Conservation (phyloP, 2,113 vertebrate genomes). For the Myxocyprinus asiaticus region DNA sequence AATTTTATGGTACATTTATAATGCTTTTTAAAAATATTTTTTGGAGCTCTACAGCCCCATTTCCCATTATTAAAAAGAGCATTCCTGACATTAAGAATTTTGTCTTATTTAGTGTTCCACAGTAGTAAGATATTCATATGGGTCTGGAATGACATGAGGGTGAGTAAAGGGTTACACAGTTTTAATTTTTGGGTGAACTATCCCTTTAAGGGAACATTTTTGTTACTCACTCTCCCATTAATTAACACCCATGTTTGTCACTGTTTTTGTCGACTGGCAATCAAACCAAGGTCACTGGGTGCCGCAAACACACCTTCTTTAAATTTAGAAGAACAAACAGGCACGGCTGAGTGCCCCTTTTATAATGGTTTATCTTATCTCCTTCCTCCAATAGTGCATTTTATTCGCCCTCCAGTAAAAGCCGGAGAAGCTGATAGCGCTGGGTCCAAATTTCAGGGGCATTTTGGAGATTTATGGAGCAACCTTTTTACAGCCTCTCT, state of each 20-base stretch:
- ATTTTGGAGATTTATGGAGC: constrained; percentile 62
- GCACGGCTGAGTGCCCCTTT: constrained; percentile 26
- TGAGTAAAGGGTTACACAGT: neutral
- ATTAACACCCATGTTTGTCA: constrained; percentile 26
- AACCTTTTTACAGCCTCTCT: constrained; percentile 59
- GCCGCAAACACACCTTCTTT: constrained; percentile 19
- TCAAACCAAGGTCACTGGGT: constrained; percentile 24
- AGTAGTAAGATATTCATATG: no score
- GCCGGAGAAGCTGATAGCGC: constrained; percentile 37
- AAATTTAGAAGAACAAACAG: constrained; percentile 47
- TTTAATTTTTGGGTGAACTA: neutral
- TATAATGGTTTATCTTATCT: constrained; percentile 62
- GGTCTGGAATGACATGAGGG: no score
- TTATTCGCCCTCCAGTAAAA: constrained; percentile 50
- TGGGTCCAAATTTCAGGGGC: constrained; percentile 59
- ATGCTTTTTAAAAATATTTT: no score
- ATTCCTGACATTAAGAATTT: no score
- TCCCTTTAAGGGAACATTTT: constrained; percentile 14
- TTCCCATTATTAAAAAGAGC: no score
- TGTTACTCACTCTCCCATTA: neutral
- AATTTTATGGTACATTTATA: no score
- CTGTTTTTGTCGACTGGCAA: neutral
- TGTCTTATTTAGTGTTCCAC: no score
- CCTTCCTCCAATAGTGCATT: constrained; percentile 21
- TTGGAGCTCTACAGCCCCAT: no score